These are phyloP conservation scores for Macroglossus sobrinus DNA, from an alignment of 2,113 vertebrate genomes.

Conservation along the genomic window DNA sequence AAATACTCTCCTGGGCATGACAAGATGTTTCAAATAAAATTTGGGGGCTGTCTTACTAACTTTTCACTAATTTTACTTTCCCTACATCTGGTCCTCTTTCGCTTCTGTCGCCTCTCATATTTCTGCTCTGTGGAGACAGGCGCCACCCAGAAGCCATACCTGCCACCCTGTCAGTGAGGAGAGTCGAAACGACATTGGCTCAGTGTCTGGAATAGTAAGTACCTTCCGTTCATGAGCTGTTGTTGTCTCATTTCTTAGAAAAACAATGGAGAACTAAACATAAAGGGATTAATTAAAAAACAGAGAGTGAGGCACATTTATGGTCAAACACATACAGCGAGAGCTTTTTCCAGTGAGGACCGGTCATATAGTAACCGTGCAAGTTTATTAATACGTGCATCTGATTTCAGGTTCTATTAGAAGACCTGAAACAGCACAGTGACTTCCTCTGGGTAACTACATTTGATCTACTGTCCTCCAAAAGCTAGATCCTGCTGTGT, in stretches of 20 bases:
- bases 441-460: neutral
- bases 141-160: neutral
- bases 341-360: neutral
- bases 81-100: neutral
- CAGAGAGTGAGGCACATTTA: neutral
- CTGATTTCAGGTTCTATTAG: slow-evolving; percentile 24
- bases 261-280: neutral
- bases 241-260: slow-evolving; percentile 7
- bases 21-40: neutral
- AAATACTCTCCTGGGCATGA: neutral
- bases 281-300: slow-evolving; percentile 27
- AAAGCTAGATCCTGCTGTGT: neutral
- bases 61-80: neutral
- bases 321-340: neutral
- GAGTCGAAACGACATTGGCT: slow-evolving; percentile 3
- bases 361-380: neutral
- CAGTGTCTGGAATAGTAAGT: slow-evolving; percentile 12
- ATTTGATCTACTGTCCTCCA: slow-evolving; percentile 44
- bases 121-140: neutral
- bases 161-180: neutral
- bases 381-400: slow-evolving; percentile 37
- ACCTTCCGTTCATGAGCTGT: neutral
- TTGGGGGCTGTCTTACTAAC: neutral
- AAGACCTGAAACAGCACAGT: neutral
- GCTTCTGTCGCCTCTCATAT: neutral